Percentiles rank a stretch among this genome's conserved stretches.
These are phyloP conservation scores for Drosophila melanica DNA, from an alignment of 1,140 invertebrate genomes.

Conservation along the genomic window DNA sequence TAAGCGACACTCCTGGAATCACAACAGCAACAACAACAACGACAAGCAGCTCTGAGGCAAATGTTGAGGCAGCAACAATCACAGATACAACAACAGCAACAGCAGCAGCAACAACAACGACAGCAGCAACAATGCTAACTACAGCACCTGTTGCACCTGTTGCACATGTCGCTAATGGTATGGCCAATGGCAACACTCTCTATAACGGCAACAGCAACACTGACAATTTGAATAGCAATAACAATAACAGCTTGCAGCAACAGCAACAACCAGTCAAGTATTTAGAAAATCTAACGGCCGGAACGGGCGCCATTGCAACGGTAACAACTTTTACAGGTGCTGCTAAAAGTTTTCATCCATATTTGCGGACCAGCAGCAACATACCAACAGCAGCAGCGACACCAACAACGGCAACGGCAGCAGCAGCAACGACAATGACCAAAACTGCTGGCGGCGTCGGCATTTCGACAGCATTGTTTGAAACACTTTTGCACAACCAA, in stretches of 20 bases:
- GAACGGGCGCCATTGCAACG: slow-evolving; percentile 67
- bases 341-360: slow-evolving; percentile 81
- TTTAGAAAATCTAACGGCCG: slow-evolving; percentile 70
- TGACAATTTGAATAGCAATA: slow-evolving; percentile 82
- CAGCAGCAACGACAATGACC: slow-evolving; percentile 37
- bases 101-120: slow-evolving; percentile 43
- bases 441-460: slow-evolving; percentile 43
- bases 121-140: slow-evolving; percentile 55
- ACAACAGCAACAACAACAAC: slow-evolving; percentile 38
- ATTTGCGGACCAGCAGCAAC: slow-evolving; percentile 68
- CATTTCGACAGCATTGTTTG: slow-evolving; percentile 80
- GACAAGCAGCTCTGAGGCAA: slow-evolving; percentile 34
- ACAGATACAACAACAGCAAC: slow-evolving; percentile 27
- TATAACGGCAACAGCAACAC: slow-evolving; percentile 59
- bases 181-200: slow-evolving; percentile 65
- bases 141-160: slow-evolving; percentile 79
- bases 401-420: slow-evolving; percentile 26
- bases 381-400: slow-evolving; percentile 38
- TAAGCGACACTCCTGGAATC: slow-evolving; percentile 65
- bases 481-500: slow-evolving; percentile 82
- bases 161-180: slow-evolving; percentile 76
- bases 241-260: slow-evolving; percentile 58
- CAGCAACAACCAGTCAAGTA: slow-evolving; percentile 60
- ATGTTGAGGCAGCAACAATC: slow-evolving; percentile 24
- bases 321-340: slow-evolving; percentile 71